Percentiles rank a stretch among this genome's conserved stretches.
phyloP scores from a whole-genome alignment of 2,113 vertebrate genomes.

The Puntigrus tetrazona region DNA sequence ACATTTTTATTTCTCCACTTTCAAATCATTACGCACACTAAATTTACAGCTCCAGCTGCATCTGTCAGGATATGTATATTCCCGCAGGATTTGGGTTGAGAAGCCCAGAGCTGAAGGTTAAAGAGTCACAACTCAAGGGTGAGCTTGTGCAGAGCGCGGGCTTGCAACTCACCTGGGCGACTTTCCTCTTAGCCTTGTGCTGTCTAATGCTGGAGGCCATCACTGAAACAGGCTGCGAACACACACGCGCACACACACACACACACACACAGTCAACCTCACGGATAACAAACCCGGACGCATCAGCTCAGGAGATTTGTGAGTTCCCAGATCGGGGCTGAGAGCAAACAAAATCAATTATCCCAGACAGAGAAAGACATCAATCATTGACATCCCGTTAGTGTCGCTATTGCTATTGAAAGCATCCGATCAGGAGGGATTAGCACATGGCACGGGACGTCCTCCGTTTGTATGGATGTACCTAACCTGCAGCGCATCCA shows the following conservation, averaged over 20 bases:
- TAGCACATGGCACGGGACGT: neutral
- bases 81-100: neutral
- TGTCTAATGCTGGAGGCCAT: slow-evolving; percentile 67
- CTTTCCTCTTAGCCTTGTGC: slow-evolving; percentile 62
- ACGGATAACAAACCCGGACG: slow-evolving; percentile 18
- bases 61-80: neutral
- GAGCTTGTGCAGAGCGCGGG: neutral
- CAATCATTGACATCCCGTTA: slow-evolving; percentile 3
- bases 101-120: neutral
- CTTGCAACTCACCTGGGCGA: slow-evolving; percentile 63
- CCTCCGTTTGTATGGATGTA: neutral
- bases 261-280: slow-evolving; percentile 37
- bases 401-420: slow-evolving; percentile 2
- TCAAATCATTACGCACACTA: neutral
- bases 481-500: neutral
- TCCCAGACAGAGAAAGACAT: slow-evolving; percentile 32
- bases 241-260: slow-evolving; percentile 36
- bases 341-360: slow-evolving; percentile 23
- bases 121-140: neutral
- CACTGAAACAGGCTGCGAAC: slow-evolving; percentile 70
- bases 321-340: neutral
- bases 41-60: neutral
- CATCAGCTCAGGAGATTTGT: slow-evolving; percentile 24
- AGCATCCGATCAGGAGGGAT: slow-evolving; percentile 8
- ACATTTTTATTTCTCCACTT: neutral